Percentiles rank a stretch among this genome's conserved stretches.
Evolutionary conservation across 2,888 invertebrate genomes (phyloP).

Genomic region (Ophioninae sp.): DNA sequence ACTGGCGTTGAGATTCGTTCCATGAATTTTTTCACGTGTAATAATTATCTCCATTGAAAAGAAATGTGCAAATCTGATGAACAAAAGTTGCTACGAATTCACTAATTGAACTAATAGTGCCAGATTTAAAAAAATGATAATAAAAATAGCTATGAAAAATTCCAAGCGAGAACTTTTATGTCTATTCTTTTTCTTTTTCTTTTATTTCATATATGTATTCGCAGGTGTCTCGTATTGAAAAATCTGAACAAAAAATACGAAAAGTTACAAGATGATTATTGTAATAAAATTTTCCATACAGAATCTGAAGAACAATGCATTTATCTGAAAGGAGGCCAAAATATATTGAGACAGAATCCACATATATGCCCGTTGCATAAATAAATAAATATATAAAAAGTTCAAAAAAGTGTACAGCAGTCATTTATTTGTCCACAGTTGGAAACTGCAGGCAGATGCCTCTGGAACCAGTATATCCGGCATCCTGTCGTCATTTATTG

Average conservation of each 20-base stretch:
- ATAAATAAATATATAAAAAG: neutral
- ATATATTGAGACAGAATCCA: neutral
- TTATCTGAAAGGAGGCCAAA: neutral
- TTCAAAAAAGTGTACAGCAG: conserved; percentile 8
- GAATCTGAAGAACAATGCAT: neutral
- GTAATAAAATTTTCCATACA: neutral
- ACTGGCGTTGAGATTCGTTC: no score
- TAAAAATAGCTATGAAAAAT: neutral
- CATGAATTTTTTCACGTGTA: neutral
- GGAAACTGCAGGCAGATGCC: neutral
- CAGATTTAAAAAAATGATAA: neutral
- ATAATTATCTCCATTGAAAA: no score
- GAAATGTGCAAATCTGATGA: no score
- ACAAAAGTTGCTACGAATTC: no score
- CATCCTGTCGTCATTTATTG: neutral
- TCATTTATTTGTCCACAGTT: conserved; percentile 4
- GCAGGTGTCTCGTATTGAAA: neutral
- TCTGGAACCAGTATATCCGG: neutral
- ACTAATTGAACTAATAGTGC: no score
- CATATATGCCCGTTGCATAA: neutral
- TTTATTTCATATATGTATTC: neutral
- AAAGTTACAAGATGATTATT: neutral
- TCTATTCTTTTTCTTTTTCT: neutral
- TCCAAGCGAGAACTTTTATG: neutral
- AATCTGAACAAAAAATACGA: neutral